Conservation (phyloP, 2,888 invertebrate species). For the Sphaeridia pumilis region DNA sequence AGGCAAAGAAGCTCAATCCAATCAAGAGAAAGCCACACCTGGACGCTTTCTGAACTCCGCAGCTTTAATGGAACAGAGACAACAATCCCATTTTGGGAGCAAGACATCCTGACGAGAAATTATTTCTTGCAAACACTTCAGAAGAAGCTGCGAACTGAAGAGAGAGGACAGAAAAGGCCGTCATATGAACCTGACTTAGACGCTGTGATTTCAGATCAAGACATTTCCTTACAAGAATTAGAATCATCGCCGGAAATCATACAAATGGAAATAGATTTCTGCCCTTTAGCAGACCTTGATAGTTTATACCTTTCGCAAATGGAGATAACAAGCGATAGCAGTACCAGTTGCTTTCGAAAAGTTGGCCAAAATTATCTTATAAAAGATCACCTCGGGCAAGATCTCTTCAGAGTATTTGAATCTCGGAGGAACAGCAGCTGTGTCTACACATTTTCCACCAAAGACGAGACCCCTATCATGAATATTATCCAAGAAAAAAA, state of each 20-base stretch:
- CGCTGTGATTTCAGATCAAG: no score
- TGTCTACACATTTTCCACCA: slow-evolving; percentile 1
- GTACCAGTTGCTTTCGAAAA: background rate
- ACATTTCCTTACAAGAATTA: no score
- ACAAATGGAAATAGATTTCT: no score
- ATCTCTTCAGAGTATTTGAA: slow-evolving; percentile 1
- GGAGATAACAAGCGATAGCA: background rate
- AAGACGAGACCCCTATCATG: background rate
- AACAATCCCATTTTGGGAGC: slow-evolving; percentile 13
- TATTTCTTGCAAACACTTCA: slow-evolving; percentile 8
- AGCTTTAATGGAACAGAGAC: slow-evolving; percentile 7
- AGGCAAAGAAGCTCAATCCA: no score
- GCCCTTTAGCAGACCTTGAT: no score
- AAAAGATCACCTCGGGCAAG: slow-evolving; percentile 8
- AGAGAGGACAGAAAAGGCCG: slow-evolving; percentile 7
- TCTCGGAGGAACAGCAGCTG: background rate
- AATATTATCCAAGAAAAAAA: background rate
- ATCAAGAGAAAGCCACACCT: no score
- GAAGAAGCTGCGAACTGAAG: background rate
- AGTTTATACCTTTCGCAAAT: no score
- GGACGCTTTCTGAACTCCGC: no score
- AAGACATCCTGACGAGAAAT: slow-evolving; percentile 12
- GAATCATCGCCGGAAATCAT: no score
- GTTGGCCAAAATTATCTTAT: slow-evolving; percentile 1
- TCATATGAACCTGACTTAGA: slow-evolving; percentile 10